Evolutionary conservation across 1,140 invertebrate genomes (phyloP).

Genomic region (Drosophila subpulchrella): DNA sequence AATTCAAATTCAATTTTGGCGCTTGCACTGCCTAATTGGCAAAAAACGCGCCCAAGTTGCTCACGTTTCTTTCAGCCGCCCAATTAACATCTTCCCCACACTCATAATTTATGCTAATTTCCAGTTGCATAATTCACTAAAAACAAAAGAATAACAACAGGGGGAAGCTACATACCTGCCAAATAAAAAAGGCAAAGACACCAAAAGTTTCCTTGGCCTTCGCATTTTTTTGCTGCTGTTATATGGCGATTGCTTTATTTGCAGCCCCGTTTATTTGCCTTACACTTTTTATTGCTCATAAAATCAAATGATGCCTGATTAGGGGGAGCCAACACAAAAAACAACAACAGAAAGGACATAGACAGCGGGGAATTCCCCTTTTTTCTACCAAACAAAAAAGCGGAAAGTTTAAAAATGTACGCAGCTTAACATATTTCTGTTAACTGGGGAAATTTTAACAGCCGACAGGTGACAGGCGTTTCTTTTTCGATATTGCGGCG

Average conservation of each 20-base stretch:
- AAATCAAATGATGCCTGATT: slow-evolving; percentile 55
- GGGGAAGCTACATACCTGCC: slow-evolving; percentile 39
- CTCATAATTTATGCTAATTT: slow-evolving; percentile 73
- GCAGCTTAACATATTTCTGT: slow-evolving; percentile 23
- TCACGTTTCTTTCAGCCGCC: slow-evolving; percentile 20
- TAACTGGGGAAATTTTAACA: slow-evolving; percentile 70
- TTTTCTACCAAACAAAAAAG: background rate
- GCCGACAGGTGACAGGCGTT: slow-evolving; percentile 30
- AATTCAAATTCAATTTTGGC: slow-evolving; percentile 74
- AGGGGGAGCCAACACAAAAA: slow-evolving; percentile 15
- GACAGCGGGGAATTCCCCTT: slow-evolving; percentile 12
- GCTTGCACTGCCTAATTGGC: slow-evolving; percentile 62
- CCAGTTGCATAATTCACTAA: slow-evolving; percentile 59
- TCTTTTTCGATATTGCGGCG: slow-evolving; percentile 2
- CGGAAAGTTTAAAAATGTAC: slow-evolving; percentile 12
- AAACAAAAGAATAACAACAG: background rate
- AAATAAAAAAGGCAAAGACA: slow-evolving; percentile 5
- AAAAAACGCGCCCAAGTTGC: slow-evolving; percentile 17
- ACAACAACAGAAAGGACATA: slow-evolving; percentile 6
- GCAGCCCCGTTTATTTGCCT: slow-evolving; percentile 43
- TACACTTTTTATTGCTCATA: slow-evolving; percentile 56
- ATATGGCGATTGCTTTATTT: slow-evolving; percentile 41
- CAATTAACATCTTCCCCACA: slow-evolving; percentile 31
- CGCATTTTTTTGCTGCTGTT: slow-evolving; percentile 1
- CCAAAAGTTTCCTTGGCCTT: slow-evolving; percentile 1